Evolutionary conservation across 2,113 vertebrate genomes (phyloP).

Genomic region (Sceloporus undulatus): DNA sequence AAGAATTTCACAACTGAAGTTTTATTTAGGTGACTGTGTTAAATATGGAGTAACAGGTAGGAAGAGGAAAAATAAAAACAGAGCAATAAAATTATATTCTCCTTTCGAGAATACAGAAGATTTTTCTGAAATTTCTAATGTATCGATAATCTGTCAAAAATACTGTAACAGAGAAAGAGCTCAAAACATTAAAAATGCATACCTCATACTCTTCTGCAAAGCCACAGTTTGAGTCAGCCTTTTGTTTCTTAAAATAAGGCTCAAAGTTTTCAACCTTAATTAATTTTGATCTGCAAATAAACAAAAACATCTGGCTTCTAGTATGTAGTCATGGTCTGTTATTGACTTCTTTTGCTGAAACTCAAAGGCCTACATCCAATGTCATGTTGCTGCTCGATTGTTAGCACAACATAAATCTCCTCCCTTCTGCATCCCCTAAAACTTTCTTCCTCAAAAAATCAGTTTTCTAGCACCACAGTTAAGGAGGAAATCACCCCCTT

Average conservation of each 20-base stretch:
- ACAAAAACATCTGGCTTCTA: conserved; percentile 28
- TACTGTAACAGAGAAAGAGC: neutral
- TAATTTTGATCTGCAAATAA: conserved; percentile 75
- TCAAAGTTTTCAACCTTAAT: conserved; percentile 90
- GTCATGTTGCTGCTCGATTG: neutral
- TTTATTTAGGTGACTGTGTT: neutral
- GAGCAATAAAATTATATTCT: too few species aligned
- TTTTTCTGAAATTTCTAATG: too few species aligned
- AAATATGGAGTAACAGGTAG: too few species aligned
- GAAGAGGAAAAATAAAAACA: too few species aligned
- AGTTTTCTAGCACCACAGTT: neutral
- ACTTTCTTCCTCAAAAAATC: neutral
- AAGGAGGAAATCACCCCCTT: neutral
- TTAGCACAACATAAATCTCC: neutral
- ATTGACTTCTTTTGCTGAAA: neutral
- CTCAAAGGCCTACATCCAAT: neutral
- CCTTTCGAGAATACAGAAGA: too few species aligned
- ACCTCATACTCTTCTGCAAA: conserved; percentile 98
- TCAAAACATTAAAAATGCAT: conserved; percentile 18
- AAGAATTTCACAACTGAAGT: neutral
- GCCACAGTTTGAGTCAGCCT: conserved; percentile 93
- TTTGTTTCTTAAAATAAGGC: conserved; percentile 90
- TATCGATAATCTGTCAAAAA: neutral
- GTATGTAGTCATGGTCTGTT: neutral
- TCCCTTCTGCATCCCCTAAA: neutral